Evolutionary conservation across 2,888 invertebrate genomes (phyloP).

Genomic region (Cremastobaeus sp.): DNA sequence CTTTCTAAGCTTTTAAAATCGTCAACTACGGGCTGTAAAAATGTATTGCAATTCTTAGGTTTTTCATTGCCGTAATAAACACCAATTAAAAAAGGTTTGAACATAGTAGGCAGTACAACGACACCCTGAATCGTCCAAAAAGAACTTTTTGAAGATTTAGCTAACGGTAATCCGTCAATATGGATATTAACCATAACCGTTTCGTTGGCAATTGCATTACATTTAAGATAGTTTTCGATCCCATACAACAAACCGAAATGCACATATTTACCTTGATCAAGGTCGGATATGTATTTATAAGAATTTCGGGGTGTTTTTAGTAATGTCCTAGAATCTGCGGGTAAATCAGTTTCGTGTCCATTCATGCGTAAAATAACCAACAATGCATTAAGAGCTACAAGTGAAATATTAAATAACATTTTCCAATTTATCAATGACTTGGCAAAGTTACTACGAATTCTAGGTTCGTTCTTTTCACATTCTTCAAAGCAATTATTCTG

Average conservation of each 20-base stretch:
- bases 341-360: slow-evolving; percentile 22
- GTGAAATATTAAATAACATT: slow-evolving; percentile 4
- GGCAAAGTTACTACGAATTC: too few relatives aligned
- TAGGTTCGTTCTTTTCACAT: too few relatives aligned
- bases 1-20: slow-evolving; percentile 8
- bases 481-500: too few relatives aligned
- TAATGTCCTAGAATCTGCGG: slow-evolving; percentile 12
- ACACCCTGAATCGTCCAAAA: slow-evolving; percentile 19
- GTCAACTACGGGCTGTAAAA: slow-evolving; percentile 12
- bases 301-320: slow-evolving; percentile 12
- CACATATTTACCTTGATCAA: slow-evolving; percentile 21
- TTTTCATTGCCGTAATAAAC: slow-evolving; percentile 18
- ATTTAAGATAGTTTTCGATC: slow-evolving; percentile 7
- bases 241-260: slow-evolving; percentile 22
- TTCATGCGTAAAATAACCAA: slow-evolving; percentile 3
- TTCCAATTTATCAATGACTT: slow-evolving; percentile 14
- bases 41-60: slow-evolving; percentile 13
- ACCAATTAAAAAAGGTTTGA: slow-evolving; percentile 25
- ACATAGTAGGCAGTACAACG: neutral
- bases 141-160: slow-evolving; percentile 12
- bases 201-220: neutral
- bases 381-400: slow-evolving; percentile 5
- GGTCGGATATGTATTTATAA: neutral
- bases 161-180: slow-evolving; percentile 30
- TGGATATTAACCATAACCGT: slow-evolving; percentile 13